Evolutionary conservation across 2,888 invertebrate genomes (phyloP).

Genomic region (Hermaeophaga mercurialis): DNA sequence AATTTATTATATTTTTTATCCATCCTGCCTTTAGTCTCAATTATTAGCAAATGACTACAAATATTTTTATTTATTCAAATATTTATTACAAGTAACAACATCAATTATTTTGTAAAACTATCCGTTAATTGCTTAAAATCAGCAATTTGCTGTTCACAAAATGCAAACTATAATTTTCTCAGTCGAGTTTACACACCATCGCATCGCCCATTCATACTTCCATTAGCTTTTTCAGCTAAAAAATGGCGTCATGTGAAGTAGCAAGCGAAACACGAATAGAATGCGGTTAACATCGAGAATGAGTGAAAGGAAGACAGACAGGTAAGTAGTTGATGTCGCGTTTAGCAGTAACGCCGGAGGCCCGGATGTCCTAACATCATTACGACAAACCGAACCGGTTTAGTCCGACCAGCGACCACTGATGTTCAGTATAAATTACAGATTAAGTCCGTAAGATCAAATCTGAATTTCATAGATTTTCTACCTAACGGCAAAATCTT

Average conservation of each 20-base stretch:
- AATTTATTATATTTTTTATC: too few relatives aligned
- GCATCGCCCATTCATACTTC: slow-evolving; percentile 1
- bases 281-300: background rate
- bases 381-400: slow-evolving; percentile 32
- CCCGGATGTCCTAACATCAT: slow-evolving; percentile 43
- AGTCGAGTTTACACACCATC: background rate
- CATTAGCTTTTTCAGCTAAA: background rate
- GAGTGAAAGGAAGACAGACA: background rate
- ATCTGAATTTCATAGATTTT: slow-evolving; percentile 24
- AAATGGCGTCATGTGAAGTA: background rate
- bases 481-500: background rate
- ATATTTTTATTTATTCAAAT: too few relatives aligned
- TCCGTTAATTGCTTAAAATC: too few relatives aligned
- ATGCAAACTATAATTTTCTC: background rate
- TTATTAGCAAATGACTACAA: too few relatives aligned
- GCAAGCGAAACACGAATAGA: background rate
- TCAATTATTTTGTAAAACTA: too few relatives aligned
- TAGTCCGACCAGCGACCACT: slow-evolving; percentile 25
- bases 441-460: slow-evolving; percentile 27
- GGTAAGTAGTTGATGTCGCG: background rate
- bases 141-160: too few relatives aligned
- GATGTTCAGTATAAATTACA: slow-evolving; percentile 32
- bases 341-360: slow-evolving; percentile 31
- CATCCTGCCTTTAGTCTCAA: too few relatives aligned
- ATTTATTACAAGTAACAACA: too few relatives aligned